These are phyloP conservation scores for Neodiprion virginianus DNA, from an alignment of 1,140 invertebrate species.

Conservation along the genomic window DNA sequence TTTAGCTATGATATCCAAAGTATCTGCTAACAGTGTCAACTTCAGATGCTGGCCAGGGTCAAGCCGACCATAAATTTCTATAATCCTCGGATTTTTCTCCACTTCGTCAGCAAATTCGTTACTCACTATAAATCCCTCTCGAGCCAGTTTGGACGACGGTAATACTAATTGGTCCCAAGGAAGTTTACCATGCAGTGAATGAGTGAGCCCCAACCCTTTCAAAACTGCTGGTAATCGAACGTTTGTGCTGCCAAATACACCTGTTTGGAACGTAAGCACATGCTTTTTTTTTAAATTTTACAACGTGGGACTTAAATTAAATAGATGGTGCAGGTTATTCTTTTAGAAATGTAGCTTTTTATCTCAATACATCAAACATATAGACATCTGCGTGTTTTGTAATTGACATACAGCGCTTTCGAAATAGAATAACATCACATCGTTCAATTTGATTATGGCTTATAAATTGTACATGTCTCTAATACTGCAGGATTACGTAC, in stretches of 20 bases:
- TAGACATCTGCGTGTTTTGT: too few relatives aligned
- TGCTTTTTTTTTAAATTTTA: conserved; percentile 20
- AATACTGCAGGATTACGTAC: conserved; percentile 28
- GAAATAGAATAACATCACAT: too few relatives aligned
- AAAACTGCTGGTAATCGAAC: conserved; percentile 66
- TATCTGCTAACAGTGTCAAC: conserved; percentile 54
- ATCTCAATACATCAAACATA: too few relatives aligned
- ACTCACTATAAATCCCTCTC: conserved; percentile 62
- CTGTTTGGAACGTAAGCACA: conserved; percentile 26
- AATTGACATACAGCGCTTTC: too few relatives aligned
- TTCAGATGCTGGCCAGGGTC: conserved; percentile 58
- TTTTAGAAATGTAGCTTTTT: conserved; percentile 9
- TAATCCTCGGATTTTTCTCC: conserved; percentile 50
- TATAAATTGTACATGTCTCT: background rate
- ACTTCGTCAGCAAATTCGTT: conserved; percentile 58
- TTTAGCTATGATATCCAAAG: conserved; percentile 58
- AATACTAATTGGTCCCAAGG: conserved; percentile 71
- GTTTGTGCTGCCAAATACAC: conserved; percentile 36
- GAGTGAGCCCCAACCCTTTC: conserved; percentile 66
- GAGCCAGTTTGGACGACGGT: conserved; percentile 71
- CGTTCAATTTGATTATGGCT: conserved; percentile 15
- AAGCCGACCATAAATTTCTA: conserved; percentile 51
- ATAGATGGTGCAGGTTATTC: conserved; percentile 30
- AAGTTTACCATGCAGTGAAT: conserved; percentile 68
- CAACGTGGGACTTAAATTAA: conserved; percentile 19